These are phyloP conservation scores for Hemiscyllium ocellatum DNA, from an alignment of 2,113 vertebrate genomes.

Conservation along the genomic window DNA sequence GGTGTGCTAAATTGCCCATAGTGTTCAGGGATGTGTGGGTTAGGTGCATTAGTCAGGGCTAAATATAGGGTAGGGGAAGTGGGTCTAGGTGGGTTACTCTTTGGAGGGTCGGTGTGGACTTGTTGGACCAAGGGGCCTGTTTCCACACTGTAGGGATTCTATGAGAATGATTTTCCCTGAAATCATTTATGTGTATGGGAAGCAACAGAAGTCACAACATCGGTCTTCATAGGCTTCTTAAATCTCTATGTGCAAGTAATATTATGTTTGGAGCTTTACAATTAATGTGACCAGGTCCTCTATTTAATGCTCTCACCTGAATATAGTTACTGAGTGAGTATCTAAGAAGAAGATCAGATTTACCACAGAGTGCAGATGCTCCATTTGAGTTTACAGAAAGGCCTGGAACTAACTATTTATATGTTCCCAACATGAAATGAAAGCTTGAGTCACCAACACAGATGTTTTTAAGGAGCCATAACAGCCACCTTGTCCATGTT, in stretches of 20 bases:
- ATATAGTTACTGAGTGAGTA: neutral
- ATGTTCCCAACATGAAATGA: neutral
- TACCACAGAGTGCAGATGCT: neutral
- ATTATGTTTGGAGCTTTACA: neutral
- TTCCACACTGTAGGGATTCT: no score
- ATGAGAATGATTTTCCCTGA: neutral
- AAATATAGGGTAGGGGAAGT: no score
- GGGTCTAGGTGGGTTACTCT: no score
- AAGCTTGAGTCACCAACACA: neutral
- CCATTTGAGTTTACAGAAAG: neutral
- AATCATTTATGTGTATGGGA: neutral
- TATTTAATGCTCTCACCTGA: neutral
- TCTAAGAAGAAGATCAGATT: neutral
- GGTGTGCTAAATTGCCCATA: no score
- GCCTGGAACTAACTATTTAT: neutral
- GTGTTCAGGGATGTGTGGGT: no score
- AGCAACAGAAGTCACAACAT: neutral
- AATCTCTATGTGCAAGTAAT: neutral
- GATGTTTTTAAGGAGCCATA: neutral
- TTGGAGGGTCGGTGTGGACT: no score
- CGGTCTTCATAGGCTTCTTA: neutral
- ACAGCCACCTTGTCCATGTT: no score
- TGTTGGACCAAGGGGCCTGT: no score
- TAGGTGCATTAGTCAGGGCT: no score
- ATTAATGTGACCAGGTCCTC: neutral